Base-by-base conservation (phyloP, 1,140 invertebrate genomes). In the Gonatopus flavifemur region DNA sequence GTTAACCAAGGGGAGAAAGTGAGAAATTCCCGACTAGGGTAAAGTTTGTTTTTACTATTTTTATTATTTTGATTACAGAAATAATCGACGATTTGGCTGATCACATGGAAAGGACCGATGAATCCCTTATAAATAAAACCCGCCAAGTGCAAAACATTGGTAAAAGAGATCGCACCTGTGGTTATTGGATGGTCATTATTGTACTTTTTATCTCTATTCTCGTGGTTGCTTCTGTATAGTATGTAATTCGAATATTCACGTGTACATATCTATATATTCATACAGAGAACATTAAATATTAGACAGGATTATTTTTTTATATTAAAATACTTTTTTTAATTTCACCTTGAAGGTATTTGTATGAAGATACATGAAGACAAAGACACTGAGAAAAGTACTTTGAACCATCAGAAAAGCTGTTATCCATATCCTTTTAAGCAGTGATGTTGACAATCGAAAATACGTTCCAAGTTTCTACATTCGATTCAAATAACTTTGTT, bases 21-120 rank as follows among this genome's bases (percentile, higher is more conserved):
- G n/a, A n/a, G n/a, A n/a, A n/a, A n/a, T n/a, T n/a, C n/a, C n/a
- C n/a, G n/a, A n/a, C 6, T 28, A 12, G 12, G 12, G 12, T 6
- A 28, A 12, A 7, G 6, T 28, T 28, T 28, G 12, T 50, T 43
- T 13, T 10, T 19, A 16, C 9, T 35, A 18, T 30, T 21, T 44
- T 25, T 28, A n/a, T 3, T 18, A 31, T 41, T 42, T 50, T 28
- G 28, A 28, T 30, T 19, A 2, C 32, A 91, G 89, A 88, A 67
- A 83, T 93, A 49, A 82, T 93, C 44, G 89, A 91, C 62, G 88
- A 91, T 74, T 82, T 93, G 33, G 84, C 84, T 1, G 83, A 86
- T 43, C 85, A 86, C 49, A 85, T 90, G 70, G 89, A 91, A 49
- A 70, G 80, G 43, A 89, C 88, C 2, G 84, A 87, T 58, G 71